Conservation (phyloP, 1,140 invertebrate species). For the Drosophila lowei region DNA sequence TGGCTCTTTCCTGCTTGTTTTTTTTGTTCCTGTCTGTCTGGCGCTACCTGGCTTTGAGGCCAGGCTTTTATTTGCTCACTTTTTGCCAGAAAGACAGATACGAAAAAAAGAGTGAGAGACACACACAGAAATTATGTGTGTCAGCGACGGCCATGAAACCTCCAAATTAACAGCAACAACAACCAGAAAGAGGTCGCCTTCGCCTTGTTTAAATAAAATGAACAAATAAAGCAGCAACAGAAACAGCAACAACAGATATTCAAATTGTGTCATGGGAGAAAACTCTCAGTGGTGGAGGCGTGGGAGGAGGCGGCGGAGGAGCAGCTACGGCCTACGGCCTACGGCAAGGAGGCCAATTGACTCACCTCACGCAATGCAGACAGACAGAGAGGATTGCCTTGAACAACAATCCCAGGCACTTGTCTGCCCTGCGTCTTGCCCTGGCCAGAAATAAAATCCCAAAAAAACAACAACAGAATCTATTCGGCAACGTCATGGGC, state of each 20-base stretch:
- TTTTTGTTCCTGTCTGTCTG: slow-evolving; percentile 18
- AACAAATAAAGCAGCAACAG: slow-evolving; percentile 46
- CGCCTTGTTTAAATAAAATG: slow-evolving; percentile 57
- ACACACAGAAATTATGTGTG: slow-evolving; percentile 56
- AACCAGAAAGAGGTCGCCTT: slow-evolving; percentile 56
- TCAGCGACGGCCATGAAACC: slow-evolving; percentile 62
- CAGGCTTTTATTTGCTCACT: slow-evolving; percentile 72
- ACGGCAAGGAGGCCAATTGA: slow-evolving; percentile 34
- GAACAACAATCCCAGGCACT: slow-evolving; percentile 46
- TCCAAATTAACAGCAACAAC: slow-evolving; percentile 68
- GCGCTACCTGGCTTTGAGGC: slow-evolving; percentile 43
- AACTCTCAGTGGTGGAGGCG: slow-evolving; percentile 33
- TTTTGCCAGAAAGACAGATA: slow-evolving; percentile 52
- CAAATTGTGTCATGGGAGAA: slow-evolving; percentile 40
- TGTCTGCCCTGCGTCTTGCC: slow-evolving; percentile 28
- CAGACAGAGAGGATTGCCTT: slow-evolving; percentile 18
- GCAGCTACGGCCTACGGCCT: not conserved
- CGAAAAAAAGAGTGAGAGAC: not conserved
- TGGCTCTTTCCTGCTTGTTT: slow-evolving; percentile 43
- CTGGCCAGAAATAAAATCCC: slow-evolving; percentile 38
- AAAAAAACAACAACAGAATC: slow-evolving; percentile 34
- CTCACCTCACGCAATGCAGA: slow-evolving; percentile 49
- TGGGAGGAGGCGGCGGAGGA: not conserved
- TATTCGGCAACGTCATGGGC: slow-evolving; percentile 56
- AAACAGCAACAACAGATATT: slow-evolving; percentile 21